Evolutionary conservation across 2,888 invertebrate genomes (phyloP), one percentile per base, ranked within the genome.

Genomic region (Eulithis testata): DNA sequence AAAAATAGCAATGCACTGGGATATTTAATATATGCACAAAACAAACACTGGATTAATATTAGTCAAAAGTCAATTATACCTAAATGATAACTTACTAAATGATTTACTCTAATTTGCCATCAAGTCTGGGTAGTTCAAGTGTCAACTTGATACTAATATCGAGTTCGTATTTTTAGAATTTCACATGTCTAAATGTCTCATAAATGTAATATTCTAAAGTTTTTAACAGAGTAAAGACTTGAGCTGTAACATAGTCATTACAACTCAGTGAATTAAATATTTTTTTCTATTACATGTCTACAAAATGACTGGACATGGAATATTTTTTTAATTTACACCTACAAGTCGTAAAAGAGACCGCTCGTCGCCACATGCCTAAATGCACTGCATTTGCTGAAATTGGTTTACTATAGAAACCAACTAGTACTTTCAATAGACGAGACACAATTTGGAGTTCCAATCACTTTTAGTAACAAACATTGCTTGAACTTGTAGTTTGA

Each of bases 1-100:
- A 79, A 79, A 80, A 71, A 78, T 81, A 79, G 77, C 83, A 81
- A 82, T 81, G 77, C 83, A 88, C 86, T 87, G 87, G 85, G 78
- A 76, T 76, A 75, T 73, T 76, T 79, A 75, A 71, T 74, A 76
- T 67, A 76, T 67, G 70, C 80, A 77, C 71, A 72, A 73, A 80
- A 69, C 73, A 78, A 81, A 78, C 82, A 81, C 82, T 80, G 79
- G 78, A 76, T 79, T 74, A 77, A 76, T 70, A 78, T 77, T 77
- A 79, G 60, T 75, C 70, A 76, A 73, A 75, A 76, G 73, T 76
- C 68, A 71, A 74, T 73, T 73, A 76, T 65, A 73, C 65, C 73
- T 73, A 79, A 49, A 49, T 71, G 72, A 73, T 69, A 71, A 76
- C 75, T 62, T 60, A 74, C 64, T 72, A 68, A 67, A 72, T 71